Evolutionary conservation across 1,140 invertebrate species (phyloP), one percentile per base, ranked within the genome.

Genomic region (Mylabris phalerata): DNA sequence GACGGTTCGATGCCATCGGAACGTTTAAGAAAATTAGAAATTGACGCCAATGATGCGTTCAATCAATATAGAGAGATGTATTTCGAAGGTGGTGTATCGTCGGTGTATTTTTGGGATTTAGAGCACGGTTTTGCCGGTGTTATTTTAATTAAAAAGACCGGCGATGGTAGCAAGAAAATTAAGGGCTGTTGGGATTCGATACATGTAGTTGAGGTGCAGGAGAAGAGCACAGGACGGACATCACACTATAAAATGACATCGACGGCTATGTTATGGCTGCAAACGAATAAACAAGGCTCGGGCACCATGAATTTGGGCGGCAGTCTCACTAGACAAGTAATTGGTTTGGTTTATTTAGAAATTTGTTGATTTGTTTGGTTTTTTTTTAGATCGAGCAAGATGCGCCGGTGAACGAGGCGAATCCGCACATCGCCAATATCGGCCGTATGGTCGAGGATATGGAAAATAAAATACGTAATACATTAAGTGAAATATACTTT

Each of bases 181-280:
- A 97, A 93, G 77, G 90, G 98, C 2, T 99, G 95, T 75, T 99
- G 98, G 98, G 97, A 99, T 76, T 98, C 96, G 2, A 98, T 99
- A 73, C 97, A 99, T 75, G 97, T 99, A 0, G 92, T 99, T 10
- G 97, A 99, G 81, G 95, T 98, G 1, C 90, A 95, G 68, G 95
- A 97, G 74, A 98, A 98, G 75, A 88, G 92, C 24, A 90, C 86
- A 59, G 95, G 95, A 0, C 82, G 94, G 45, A 92, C 85, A 70
- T 96, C 96, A 4, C 95, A 98, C 74, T 99, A 99, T 72, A 99
- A 99, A 81, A 81, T 99, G 60, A 99, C 97, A 26, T 98, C 95
- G 0, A 99, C 98, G 10, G 93, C 93, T 0, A 99, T 99, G 96
- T 75, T 99, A 38, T 99, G 98, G 98, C 81, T 99, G 47, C 95